A percentile compares a stretch with the other conserved stretches of the same genome.
These are phyloP conservation scores for Ptyas mucosa DNA, from an alignment of 2,113 vertebrate species.

Conservation along the genomic window DNA sequence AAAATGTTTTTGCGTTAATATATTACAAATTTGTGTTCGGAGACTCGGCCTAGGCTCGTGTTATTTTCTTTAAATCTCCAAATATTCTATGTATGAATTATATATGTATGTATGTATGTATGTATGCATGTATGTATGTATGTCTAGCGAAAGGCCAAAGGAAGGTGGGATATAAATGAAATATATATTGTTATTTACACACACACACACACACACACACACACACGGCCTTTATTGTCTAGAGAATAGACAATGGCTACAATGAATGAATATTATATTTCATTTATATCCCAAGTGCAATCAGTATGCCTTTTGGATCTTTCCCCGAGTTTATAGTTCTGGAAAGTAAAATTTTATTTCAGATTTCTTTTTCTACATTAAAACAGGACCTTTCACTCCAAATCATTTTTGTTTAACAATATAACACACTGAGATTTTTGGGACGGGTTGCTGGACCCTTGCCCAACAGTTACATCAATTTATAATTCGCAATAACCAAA, in stretches of 20 bases:
- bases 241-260: neutral
- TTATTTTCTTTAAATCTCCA: neutral
- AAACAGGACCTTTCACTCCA: neutral
- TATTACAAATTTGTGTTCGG: neutral
- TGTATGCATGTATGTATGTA: too few species aligned
- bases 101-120: too few species aligned
- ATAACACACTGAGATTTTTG: neutral
- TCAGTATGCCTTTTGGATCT: neutral
- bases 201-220: too few species aligned
- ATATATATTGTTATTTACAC: too few species aligned
- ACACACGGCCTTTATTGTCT: too few species aligned
- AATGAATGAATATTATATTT: neutral
- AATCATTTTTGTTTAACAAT: neutral
- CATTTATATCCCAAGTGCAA: neutral
- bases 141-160: neutral
- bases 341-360: neutral
- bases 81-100: neutral
- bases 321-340: neutral
- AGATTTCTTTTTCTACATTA: neutral
- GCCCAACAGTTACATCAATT: neutral
- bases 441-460: neutral
- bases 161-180: neutral
- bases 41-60: neutral
- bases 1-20: neutral
- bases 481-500: constrained; percentile 46